phyloP scores from a whole-genome alignment of 2,888 invertebrate genomes.

The Odontocolon sp. region DNA sequence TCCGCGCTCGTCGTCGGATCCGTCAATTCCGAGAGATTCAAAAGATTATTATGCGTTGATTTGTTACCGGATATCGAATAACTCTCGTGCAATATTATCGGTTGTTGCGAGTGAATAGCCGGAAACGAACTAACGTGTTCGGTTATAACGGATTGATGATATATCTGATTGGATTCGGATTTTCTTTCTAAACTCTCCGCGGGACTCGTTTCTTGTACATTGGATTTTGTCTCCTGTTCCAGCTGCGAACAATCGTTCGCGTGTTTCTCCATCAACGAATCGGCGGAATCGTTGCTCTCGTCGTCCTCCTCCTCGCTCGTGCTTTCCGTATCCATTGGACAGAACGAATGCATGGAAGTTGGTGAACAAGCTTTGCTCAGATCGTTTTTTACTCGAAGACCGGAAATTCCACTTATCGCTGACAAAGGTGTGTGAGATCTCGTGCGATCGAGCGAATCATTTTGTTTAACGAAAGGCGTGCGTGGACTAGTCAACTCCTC shows the following conservation, averaged over 20 bases:
- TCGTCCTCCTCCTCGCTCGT: slow-evolving; percentile 66
- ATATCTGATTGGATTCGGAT: slow-evolving; percentile 61
- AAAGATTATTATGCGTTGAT: slow-evolving; percentile 62
- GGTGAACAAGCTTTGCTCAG: slow-evolving; percentile 80
- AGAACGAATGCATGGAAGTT: slow-evolving; percentile 70
- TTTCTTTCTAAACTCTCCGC: slow-evolving; percentile 53
- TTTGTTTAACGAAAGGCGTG: slow-evolving; percentile 70
- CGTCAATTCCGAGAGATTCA: slow-evolving; percentile 71
- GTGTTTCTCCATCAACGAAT: slow-evolving; percentile 67
- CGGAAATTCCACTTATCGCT: slow-evolving; percentile 73
- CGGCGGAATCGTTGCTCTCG: slow-evolving; percentile 66
- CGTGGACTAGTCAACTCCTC: slow-evolving; percentile 74
- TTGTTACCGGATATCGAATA: slow-evolving; percentile 64
- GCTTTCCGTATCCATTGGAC: slow-evolving; percentile 72
- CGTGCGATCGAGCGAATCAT: slow-evolving; percentile 63
- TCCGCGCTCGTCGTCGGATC: slow-evolving; percentile 75
- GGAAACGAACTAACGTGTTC: slow-evolving; percentile 72
- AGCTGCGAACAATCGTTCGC: slow-evolving; percentile 69
- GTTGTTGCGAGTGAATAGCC: slow-evolving; percentile 69
- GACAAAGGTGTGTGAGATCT: slow-evolving; percentile 74
- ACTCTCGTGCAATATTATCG: slow-evolving; percentile 67
- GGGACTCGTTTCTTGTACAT: neutral
- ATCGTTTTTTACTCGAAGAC: slow-evolving; percentile 72
- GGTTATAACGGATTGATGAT: slow-evolving; percentile 72
- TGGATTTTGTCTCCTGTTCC: slow-evolving; percentile 63